phyloP scores from a whole-genome alignment of 2,797 vertebrate genomes.

The Columba guinea region DNA sequence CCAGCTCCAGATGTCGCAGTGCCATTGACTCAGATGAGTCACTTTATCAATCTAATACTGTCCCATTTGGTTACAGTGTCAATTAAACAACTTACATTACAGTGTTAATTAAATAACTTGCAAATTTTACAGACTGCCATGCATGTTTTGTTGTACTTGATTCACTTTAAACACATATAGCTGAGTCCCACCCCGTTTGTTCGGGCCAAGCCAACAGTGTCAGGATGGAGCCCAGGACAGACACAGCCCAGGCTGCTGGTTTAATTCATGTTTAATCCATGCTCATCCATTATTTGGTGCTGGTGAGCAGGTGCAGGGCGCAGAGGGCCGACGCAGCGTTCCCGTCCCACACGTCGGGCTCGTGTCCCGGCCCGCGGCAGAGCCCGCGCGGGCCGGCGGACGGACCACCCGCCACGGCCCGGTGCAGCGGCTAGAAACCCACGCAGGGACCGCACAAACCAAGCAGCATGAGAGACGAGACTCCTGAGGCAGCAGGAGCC shows the following conservation, averaged over 20 bases:
- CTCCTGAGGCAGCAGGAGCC: neutral
- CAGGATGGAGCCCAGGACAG: neutral
- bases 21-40: neutral
- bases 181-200: neutral
- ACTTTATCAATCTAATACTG: slow-evolving; percentile 14
- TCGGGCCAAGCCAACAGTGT: neutral
- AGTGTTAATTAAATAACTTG: slow-evolving; percentile 46
- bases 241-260: neutral
- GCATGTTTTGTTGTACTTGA: slow-evolving; percentile 7
- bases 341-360: slow-evolving; percentile 32
- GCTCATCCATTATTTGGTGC: slow-evolving; percentile 74
- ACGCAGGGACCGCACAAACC: neutral
- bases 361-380: neutral
- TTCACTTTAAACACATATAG: neutral
- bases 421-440: neutral
- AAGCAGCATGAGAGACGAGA: neutral
- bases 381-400: neutral
- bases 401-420: neutral
- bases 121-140: neutral
- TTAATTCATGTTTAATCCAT: slow-evolving; percentile 52
- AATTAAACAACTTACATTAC: slow-evolving; percentile 56
- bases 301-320: slow-evolving; percentile 59
- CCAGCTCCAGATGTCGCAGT: slow-evolving; percentile 9
- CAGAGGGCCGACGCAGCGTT: slow-evolving; percentile 26
- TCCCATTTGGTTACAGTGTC: slow-evolving; percentile 30